phyloP scores from a whole-genome alignment of 1,140 invertebrate species.

The Papilio helenus region DNA sequence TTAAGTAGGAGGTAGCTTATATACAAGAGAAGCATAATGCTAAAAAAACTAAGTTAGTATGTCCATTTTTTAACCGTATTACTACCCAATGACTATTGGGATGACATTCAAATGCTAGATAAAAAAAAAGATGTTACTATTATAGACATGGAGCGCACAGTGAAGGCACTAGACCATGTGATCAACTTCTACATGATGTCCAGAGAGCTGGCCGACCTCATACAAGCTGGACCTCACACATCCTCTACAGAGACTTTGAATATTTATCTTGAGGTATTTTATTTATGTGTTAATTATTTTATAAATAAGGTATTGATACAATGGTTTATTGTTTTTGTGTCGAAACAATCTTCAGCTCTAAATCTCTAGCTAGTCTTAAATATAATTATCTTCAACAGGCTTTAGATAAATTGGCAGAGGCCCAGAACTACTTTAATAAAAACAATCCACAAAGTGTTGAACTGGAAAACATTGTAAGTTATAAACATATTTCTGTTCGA shows the following conservation, averaged over 20 bases:
- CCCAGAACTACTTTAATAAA: constrained; percentile 95
- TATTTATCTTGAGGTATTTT: constrained; percentile 73
- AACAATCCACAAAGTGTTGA: constrained; percentile 97
- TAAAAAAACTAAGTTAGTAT: no score
- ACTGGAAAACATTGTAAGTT: constrained; percentile 92
- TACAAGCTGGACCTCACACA: constrained; percentile 88
- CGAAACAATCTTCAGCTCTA: no score
- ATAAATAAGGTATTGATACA: neutral
- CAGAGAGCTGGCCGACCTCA: constrained; percentile 91
- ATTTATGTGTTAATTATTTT: constrained; percentile 83
- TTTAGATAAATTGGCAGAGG: constrained; percentile 93
- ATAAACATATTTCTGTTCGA: constrained; percentile 80
- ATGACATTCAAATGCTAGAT: no score
- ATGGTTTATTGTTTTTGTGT: no score
- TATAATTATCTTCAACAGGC: constrained; percentile 79
- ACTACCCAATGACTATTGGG: no score
- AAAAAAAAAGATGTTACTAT: neutral
- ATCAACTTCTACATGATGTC: constrained; percentile 95
- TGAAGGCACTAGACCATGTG: constrained; percentile 93
- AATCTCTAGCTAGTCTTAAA: no score
- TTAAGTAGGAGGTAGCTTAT: no score
- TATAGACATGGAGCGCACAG: constrained; percentile 90
- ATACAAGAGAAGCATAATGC: no score
- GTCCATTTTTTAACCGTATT: no score
- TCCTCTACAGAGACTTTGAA: constrained; percentile 71